A percentile compares a stretch with the other conserved stretches of the same genome.
phyloP scores from a whole-genome alignment of 2,113 vertebrate species.

The Cepphus grylle region DNA sequence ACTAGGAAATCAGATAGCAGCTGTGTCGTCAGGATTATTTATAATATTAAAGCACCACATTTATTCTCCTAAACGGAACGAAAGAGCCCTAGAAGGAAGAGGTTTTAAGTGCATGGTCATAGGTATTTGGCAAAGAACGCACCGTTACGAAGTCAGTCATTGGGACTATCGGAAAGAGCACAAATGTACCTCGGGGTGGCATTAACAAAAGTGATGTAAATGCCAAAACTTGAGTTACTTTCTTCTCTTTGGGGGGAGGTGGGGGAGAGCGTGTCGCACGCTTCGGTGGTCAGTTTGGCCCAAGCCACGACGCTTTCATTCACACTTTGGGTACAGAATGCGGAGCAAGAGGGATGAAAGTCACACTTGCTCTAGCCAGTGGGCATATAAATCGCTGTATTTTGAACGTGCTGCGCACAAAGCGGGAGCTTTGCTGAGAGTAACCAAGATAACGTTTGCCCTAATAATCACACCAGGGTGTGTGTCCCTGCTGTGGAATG shows the following conservation, averaged over 20 bases:
- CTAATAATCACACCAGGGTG: background rate
- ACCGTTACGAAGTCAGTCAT: background rate
- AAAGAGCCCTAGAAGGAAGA: background rate
- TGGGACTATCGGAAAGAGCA: background rate
- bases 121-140: background rate
- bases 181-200: background rate
- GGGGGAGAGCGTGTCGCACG: background rate
- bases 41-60: background rate
- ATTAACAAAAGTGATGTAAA: background rate
- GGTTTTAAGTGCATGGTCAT: background rate
- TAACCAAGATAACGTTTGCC: background rate
- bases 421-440: background rate
- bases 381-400: accelerated
- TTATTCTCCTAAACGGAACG: background rate
- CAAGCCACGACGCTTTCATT: background rate
- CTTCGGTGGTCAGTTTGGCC: background rate
- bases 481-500: background rate
- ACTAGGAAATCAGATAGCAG: background rate
- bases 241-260: background rate
- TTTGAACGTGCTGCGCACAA: background rate
- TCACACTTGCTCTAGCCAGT: background rate
- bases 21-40: background rate
- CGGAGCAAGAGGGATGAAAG: background rate
- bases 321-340: background rate
- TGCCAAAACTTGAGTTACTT: background rate